Evolutionary conservation across 2,113 vertebrate species (phyloP).

Genomic region (Bufo gargarizans): DNA sequence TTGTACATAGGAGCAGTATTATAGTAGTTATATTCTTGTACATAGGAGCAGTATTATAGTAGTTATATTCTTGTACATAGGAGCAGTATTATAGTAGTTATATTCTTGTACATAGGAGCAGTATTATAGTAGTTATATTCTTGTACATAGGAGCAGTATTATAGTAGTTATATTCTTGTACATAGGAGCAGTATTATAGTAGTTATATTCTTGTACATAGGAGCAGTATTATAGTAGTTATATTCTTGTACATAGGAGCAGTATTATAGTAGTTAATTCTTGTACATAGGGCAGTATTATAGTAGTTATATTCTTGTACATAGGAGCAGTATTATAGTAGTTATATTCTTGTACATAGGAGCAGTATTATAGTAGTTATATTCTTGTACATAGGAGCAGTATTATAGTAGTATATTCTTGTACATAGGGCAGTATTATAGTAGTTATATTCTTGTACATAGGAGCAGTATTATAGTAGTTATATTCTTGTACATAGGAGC

Average conservation of each 20-base stretch:
- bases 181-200: not conserved
- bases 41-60: not conserved
- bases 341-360: too few species aligned
- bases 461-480: conserved; percentile 3
- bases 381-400: not conserved
- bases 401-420: not conserved
- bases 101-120: conserved; percentile 10
- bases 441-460: too few species aligned
- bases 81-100: conserved; percentile 4
- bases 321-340: not conserved
- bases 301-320: not conserved
- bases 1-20: not conserved
- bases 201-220: not conserved
- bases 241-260: too few species aligned
- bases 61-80: conserved; percentile 13
- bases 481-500: not conserved
- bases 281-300: too few species aligned
- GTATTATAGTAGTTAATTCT: too few species aligned
- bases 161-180: not conserved
- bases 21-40: not conserved
- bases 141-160: too few species aligned
- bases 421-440: too few species aligned
- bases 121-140: too few species aligned
- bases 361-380: conserved; percentile 1
- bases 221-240: not conserved